Evolutionary conservation across 1,140 invertebrate genomes (phyloP), one percentile per base, ranked within the genome.

Genomic region (Trichonephila inaurata): DNA sequence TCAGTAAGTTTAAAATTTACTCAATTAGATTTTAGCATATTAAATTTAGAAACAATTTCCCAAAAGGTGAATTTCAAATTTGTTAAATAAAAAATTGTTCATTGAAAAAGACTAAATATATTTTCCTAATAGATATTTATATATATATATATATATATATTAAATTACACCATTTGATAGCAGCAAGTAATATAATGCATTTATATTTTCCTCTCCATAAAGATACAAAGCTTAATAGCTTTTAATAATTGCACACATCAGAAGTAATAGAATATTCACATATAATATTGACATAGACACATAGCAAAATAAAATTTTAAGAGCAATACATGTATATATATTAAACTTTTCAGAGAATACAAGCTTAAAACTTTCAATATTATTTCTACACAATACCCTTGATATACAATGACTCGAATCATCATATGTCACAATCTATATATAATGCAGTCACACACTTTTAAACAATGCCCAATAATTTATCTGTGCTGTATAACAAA

Each of bases 301-400:
- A 88, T 93, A 88, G 92, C 92, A 93, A 93, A 93, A 93, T 93
- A 93, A 85, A 88, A 88, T 72, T 93, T 93, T 88, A 88, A 93
- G 89, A 91, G 83, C 60, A 64, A 77, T 88, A 88, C 64, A 92
- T n/a, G 44, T 83, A 86, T 92, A 86, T 92, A 93, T 93, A 88
- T 92, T 86, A 72, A 92, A 86, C 33, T 24, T 69, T 44, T 92
- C 62, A 87, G 24, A n/a, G 66, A n/a, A 64, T 60, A 85, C 61
- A 91, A 77, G 69, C 89, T 61, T 28, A 33, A 18, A 91, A 61
- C 44, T 93, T 66, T 87, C 14, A 69, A 40, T 33, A 28, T 33
- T n/a, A 61, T 19, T 66, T 87, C n/a, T 93, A 60, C 44, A 87
- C 18, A 51, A n/a, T 64, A 64, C 60, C 92, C 86, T 77, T n/a